These are phyloP conservation scores for Heterotilapia buettikoferi DNA, from an alignment of 2,113 vertebrate species.

Conservation along the genomic window DNA sequence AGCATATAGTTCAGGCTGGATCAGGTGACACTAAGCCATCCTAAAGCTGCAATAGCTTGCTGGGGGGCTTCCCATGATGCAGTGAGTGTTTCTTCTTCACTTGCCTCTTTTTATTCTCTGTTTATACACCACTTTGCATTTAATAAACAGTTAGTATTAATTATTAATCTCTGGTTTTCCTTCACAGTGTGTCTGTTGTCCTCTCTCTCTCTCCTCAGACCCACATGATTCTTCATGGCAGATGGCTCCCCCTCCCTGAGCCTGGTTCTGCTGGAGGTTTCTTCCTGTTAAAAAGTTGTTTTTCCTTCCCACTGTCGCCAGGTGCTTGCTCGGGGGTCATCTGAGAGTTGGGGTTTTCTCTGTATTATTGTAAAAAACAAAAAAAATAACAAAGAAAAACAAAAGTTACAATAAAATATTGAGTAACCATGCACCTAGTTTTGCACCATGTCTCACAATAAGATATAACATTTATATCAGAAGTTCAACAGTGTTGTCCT, in stretches of 20 bases:
- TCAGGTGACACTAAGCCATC: background rate
- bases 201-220: background rate
- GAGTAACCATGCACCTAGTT: fast-evolving
- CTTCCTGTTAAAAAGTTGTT: background rate
- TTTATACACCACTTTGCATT: background rate
- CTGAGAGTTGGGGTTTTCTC: background rate
- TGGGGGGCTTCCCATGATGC: background rate
- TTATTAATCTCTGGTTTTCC: background rate
- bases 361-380: background rate
- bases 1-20: background rate
- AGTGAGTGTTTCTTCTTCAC: background rate
- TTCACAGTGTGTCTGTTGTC: background rate
- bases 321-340: background rate
- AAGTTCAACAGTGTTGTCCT: background rate
- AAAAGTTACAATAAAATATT: background rate
- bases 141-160: background rate
- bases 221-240: background rate
- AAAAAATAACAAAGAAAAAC: background rate
- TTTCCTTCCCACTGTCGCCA: background rate
- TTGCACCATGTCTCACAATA: background rate
- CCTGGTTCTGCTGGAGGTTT: background rate
- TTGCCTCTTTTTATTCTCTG: background rate
- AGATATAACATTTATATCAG: background rate
- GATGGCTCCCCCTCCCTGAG: background rate
- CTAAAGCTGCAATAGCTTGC: background rate